Evolutionary conservation across 2,797 vertebrate genomes (phyloP).

Genomic region (Acanthurus leucopareius): DNA sequence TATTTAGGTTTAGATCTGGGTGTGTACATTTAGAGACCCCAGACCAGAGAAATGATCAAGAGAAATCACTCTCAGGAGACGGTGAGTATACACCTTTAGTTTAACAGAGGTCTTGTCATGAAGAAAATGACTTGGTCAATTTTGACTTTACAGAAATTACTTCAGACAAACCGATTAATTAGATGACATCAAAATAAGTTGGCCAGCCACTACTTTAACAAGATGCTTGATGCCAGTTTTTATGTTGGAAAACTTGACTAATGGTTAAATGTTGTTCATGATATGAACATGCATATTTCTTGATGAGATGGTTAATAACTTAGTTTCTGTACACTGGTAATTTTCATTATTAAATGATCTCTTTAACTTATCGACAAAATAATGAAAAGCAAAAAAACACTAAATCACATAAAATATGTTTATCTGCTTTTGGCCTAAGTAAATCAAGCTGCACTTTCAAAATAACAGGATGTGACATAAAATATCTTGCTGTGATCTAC

Average conservation of each 20-base stretch:
- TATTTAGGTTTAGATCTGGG: no score
- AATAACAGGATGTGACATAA: slow-evolving; percentile 39
- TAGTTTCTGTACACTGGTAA: not conserved
- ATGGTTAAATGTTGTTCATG: not conserved
- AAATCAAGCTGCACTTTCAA: slow-evolving; percentile 13
- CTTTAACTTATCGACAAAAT: no score
- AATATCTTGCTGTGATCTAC: slow-evolving; percentile 29
- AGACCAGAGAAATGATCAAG: not conserved
- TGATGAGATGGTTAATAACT: not conserved
- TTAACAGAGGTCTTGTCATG: not conserved
- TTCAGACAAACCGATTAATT: not conserved
- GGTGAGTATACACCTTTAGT: not conserved
- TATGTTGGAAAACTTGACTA: not conserved
- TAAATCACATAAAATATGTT: slow-evolving; percentile 19
- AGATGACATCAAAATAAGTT: not conserved
- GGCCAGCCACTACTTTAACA: not conserved
- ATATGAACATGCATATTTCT: not conserved
- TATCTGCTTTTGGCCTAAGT: slow-evolving; percentile 4
- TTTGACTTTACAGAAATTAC: no score
- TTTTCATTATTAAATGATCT: not conserved
- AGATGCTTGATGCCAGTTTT: not conserved
- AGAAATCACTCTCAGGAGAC: not conserved
- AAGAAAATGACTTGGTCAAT: no score
- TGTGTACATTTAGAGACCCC: not conserved
- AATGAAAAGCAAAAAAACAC: not conserved